These are phyloP conservation scores for Enteromius argenteus DNA, from an alignment of 2,797 vertebrate species.

Conservation along the genomic window DNA sequence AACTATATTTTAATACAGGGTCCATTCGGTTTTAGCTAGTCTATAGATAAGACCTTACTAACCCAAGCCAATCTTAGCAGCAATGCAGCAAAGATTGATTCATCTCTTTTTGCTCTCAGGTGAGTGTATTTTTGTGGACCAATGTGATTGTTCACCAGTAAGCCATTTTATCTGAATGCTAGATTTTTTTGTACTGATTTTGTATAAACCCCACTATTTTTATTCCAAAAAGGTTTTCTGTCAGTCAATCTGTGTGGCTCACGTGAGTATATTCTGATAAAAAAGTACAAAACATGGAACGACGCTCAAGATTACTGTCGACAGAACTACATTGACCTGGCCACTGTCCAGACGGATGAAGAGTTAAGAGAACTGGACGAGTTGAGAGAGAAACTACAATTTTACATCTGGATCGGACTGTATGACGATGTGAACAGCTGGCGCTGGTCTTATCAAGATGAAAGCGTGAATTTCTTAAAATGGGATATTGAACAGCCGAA, in stretches of 20 bases:
- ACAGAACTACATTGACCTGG: constrained; percentile 5
- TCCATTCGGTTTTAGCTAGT: too few relatives aligned
- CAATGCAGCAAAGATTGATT: not conserved
- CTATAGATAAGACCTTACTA: not conserved
- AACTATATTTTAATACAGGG: not conserved
- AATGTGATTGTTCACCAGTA: not conserved
- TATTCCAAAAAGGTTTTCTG: not conserved
- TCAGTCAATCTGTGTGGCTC: not conserved
- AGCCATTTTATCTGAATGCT: not conserved
- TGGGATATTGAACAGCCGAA: not conserved
- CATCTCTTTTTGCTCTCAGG: constrained; percentile 4
- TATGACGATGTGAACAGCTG: constrained; percentile 53
- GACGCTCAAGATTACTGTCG: constrained; percentile 20
- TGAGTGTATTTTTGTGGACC: not conserved
- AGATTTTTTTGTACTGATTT: too few relatives aligned
- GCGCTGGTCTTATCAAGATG: constrained; percentile 59
- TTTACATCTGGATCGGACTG: constrained; percentile 60
- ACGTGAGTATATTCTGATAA: not conserved
- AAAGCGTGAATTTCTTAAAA: constrained; percentile 12
- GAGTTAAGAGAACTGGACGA: not conserved
- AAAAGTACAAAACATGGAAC: not conserved
- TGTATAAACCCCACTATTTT: not conserved
- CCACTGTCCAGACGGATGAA: not conserved
- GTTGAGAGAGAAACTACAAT: not conserved
- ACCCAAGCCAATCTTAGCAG: not conserved